These are phyloP conservation scores for Gambusia affinis DNA, from an alignment of 2,113 vertebrate species.

Conservation along the genomic window DNA sequence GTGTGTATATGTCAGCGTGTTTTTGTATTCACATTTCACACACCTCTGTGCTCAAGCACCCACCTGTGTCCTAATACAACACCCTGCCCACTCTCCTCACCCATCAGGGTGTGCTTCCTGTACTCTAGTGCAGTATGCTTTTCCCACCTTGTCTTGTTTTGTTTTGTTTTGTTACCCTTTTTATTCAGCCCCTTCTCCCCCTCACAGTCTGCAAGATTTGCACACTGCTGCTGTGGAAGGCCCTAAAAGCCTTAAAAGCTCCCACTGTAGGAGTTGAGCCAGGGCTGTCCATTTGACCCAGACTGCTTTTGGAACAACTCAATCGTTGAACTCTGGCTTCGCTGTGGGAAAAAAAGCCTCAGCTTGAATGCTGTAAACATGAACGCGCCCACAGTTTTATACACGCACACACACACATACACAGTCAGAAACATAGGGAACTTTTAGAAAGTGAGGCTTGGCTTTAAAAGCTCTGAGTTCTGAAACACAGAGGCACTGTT, in stretches of 20 bases:
- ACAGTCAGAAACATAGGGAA: conserved; percentile 24
- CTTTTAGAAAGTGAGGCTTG: conserved; percentile 44
- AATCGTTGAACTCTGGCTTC: conserved; percentile 30
- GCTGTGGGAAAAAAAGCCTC: background rate
- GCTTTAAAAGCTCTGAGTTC: conserved; percentile 47
- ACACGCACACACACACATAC: background rate
- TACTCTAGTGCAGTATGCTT: conserved; percentile 36
- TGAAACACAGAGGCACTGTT: conserved; percentile 48
- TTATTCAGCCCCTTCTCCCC: conserved; percentile 32
- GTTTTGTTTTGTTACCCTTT: background rate
- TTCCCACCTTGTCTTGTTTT: conserved; percentile 32
- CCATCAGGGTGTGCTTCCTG: conserved; percentile 46
- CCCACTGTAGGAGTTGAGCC: conserved; percentile 41
- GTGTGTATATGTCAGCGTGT: background rate
- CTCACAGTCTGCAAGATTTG: conserved; percentile 24
- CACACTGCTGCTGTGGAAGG: conserved; percentile 38
- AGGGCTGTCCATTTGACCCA: conserved; percentile 44
- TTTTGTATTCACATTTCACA: conserved; percentile 22
- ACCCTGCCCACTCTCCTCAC: conserved; percentile 7
- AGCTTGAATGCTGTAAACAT: conserved; percentile 5
- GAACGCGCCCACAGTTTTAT: background rate
- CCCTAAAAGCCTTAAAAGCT: conserved; percentile 67
- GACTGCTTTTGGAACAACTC: conserved; percentile 38
- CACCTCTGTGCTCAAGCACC: conserved; percentile 17
- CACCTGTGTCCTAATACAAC: conserved; percentile 34